A percentile compares a stretch with the other conserved stretches of the same genome.
Conservation (phyloP, 2,113 vertebrate species). For the Hippocampus abdominalis region DNA sequence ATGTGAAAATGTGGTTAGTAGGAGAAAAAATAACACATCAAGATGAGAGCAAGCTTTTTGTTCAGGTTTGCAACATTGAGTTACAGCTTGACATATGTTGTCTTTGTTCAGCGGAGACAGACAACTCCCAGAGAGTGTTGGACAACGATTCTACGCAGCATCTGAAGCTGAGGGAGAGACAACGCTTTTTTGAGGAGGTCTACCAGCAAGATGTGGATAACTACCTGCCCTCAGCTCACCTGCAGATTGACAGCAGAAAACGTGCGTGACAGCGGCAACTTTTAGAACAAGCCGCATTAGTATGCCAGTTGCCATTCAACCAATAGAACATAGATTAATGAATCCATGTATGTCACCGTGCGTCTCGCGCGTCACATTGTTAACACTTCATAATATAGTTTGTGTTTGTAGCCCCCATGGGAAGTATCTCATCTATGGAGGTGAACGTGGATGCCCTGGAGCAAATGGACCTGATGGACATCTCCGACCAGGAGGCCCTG, state of each 20-base stretch:
- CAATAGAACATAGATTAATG: not conserved
- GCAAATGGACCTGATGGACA: conserved; percentile 88
- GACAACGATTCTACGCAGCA: conserved; percentile 76
- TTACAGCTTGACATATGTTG: not conserved
- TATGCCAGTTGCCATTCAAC: not conserved
- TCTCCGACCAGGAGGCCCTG: conserved; percentile 86
- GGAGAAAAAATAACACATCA: not conserved
- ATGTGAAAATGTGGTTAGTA: too few relatives aligned
- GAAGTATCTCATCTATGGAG: conserved; percentile 94
- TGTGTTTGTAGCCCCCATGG: conserved; percentile 79
- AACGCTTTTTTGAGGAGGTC: conserved; percentile 90
- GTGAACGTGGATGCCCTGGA: conserved; percentile 91
- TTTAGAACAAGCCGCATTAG: not conserved
- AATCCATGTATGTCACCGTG: not conserved
- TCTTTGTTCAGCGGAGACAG: conserved; percentile 56
- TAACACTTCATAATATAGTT: not conserved
- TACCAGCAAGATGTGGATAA: conserved; percentile 89
- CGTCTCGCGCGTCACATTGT: not conserved
- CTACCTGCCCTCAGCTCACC: conserved; percentile 81
- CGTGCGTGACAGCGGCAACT: conserved; percentile 70
- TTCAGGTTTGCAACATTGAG: not conserved
- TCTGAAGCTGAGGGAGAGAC: conserved; percentile 81
- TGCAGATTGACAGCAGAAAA: conserved; percentile 85
- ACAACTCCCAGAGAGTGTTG: conserved; percentile 55
- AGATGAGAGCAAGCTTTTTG: not conserved